A percentile compares a stretch with the other conserved stretches of the same genome.
phyloP scores from a whole-genome alignment of 30 jellyfish, hydroid and myxozoan genomes.

The Cassiopea xamachana region DNA sequence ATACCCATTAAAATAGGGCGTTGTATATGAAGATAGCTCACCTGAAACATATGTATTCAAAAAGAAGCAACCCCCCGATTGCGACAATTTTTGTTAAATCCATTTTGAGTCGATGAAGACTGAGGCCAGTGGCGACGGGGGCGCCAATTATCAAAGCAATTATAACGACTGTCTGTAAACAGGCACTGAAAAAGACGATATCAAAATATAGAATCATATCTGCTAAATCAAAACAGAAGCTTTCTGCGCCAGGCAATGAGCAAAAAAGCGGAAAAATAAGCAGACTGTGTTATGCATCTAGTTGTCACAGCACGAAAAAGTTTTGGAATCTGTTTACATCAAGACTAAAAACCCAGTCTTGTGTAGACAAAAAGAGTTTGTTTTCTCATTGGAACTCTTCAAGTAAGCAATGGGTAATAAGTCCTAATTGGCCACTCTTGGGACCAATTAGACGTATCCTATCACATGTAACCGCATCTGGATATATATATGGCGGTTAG shows the following conservation, averaged over 20 bases:
- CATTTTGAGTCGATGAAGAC: constrained; percentile 52
- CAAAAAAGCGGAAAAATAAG: background rate
- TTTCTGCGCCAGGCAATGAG: background rate
- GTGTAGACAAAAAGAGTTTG: no score
- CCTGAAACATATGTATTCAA: constrained; percentile 78
- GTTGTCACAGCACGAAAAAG: background rate
- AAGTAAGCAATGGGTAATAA: no score
- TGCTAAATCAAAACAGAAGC: background rate
- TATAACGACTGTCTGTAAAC: constrained; percentile 80
- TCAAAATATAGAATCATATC: background rate
- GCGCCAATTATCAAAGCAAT: constrained; percentile 64
- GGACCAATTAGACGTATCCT: no score
- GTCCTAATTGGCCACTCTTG: no score
- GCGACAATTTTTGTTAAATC: constrained; percentile 61
- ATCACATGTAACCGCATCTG: no score
- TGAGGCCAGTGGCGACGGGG: constrained; percentile 58
- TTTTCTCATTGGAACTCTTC: no score
- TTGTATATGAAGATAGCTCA: background rate
- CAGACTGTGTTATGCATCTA: background rate
- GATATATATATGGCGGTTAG: no score
- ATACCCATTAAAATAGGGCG: no score
- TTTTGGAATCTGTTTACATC: no score
- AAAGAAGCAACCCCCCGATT: constrained; percentile 61
- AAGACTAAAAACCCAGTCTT: no score
- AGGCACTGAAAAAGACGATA: constrained; percentile 53